Conservation (phyloP, 2,113 vertebrate genomes). For the Alouatta palliata region DNA sequence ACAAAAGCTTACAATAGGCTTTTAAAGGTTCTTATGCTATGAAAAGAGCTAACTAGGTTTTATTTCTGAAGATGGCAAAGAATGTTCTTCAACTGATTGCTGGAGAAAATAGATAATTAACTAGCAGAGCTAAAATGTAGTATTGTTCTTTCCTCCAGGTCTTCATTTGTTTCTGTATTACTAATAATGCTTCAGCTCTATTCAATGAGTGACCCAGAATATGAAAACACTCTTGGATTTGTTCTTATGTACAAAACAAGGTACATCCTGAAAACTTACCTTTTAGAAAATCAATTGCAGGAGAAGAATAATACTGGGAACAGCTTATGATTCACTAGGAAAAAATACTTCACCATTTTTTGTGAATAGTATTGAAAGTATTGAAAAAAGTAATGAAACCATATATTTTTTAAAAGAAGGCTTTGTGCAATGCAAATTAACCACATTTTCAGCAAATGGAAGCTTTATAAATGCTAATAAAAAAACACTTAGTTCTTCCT, state of each 20-base stretch:
- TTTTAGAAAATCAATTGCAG: conserved; percentile 37
- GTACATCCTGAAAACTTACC: background rate
- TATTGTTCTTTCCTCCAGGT: background rate
- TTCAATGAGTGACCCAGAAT: background rate
- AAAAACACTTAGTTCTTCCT: background rate
- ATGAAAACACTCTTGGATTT: background rate
- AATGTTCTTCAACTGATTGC: conserved; percentile 9
- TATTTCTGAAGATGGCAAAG: conserved; percentile 48
- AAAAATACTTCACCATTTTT: background rate
- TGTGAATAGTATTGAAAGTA: too few relatives aligned
- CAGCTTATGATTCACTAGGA: background rate
- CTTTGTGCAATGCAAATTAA: background rate
- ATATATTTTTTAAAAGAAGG: conserved; percentile 42
- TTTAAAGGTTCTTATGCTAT: background rate
- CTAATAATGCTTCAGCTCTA: background rate
- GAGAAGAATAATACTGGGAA: background rate
- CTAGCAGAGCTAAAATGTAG: background rate
- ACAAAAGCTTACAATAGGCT: background rate
- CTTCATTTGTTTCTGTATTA: conserved; percentile 19
- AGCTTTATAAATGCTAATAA: background rate
- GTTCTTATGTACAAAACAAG: conserved; percentile 19
- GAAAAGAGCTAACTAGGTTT: background rate
- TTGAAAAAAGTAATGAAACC: conserved; percentile 9
- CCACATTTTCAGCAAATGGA: background rate
- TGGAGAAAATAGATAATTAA: conserved; percentile 44